Evolutionary conservation across 2,888 invertebrate species (phyloP), one percentile per base, ranked within the genome.

Genomic region (Zhengitettix transpicula): DNA sequence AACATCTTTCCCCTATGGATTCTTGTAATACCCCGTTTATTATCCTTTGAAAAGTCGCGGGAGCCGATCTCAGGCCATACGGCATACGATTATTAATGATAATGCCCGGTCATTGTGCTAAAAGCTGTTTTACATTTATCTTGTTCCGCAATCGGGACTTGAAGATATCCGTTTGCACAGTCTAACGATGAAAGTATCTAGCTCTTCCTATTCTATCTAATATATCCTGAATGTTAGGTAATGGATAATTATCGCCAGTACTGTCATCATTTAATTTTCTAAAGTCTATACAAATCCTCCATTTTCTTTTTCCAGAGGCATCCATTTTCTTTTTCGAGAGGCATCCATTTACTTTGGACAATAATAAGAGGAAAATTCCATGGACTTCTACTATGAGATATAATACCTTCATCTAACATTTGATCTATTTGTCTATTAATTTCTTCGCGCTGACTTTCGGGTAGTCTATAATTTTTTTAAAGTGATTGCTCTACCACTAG

Each of bases 21-120:
- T 67, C 68, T 16, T 62, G 57, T 9, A 75, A 70, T 3, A 57
- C 12, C 2, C 40, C 1, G 52, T 70, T 66, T 64, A 71, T 71
- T 10, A 67, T 56, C 7, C 71, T 15, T 61, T 70, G 69, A 62
- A 72, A 72, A 1, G 69, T 69, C 1, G 65, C 64, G 1, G 71
- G 70, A 0, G 67, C 65, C 54, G 67, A 69, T 53, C 65, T 64
- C 1, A 71, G 60, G 0, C 70, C 70, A 58, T 69, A 67, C 0
- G 67, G 68, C 68, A 72, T 67, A 7, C 68, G 58, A n/a, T 58
- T 47, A 58, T n/a, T 64, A 69, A 63, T 71, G 67, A 42, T 1
- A 51, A 12, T 51, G 51, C 1, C 51, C 14, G 1, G 1, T 10
- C 9, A 9, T 10, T 0, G 14, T 66, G 1, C 61, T 65, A 61